Conservation (phyloP, 1,140 invertebrate species). For the Zophobas atratus region DNA sequence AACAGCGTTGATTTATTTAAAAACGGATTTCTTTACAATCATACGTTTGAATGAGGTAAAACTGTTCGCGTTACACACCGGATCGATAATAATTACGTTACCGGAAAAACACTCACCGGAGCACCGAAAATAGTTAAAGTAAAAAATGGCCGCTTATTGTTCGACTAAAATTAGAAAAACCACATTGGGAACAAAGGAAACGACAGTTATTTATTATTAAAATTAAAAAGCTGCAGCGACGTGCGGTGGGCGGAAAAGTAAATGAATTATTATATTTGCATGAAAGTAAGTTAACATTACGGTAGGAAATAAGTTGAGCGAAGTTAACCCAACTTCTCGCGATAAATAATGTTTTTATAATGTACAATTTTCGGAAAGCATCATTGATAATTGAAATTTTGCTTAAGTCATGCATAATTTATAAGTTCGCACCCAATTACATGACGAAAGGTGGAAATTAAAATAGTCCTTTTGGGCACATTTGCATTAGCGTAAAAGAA, state of each 20-base stretch:
- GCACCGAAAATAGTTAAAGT: no score
- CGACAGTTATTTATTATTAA: not conserved
- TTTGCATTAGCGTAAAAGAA: constrained; percentile 35
- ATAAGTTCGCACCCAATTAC: constrained; percentile 40
- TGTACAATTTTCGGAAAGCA: constrained; percentile 12
- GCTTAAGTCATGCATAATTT: constrained; percentile 39
- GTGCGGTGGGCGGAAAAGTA: not conserved
- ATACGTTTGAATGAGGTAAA: no score
- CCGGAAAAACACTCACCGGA: no score
- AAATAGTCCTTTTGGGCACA: constrained; percentile 37
- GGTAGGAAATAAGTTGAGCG: constrained; percentile 8
- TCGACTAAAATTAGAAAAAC: no score
- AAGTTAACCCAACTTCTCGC: not conserved
- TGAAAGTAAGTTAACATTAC: constrained; percentile 5
- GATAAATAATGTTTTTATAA: constrained; percentile 33
- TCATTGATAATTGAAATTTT: constrained; percentile 37
- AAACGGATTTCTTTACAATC: no score
- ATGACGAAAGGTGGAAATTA: constrained; percentile 36
- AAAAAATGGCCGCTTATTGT: no score
- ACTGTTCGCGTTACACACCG: no score
- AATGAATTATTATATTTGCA: constrained; percentile 5
- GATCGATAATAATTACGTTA: no score
- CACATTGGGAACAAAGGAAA: no score
- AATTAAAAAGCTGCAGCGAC: not conserved
- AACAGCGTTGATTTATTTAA: no score